Evolutionary conservation across 2,888 invertebrate genomes (phyloP), one percentile per base, ranked within the genome.

Genomic region (Meta bourneti): DNA sequence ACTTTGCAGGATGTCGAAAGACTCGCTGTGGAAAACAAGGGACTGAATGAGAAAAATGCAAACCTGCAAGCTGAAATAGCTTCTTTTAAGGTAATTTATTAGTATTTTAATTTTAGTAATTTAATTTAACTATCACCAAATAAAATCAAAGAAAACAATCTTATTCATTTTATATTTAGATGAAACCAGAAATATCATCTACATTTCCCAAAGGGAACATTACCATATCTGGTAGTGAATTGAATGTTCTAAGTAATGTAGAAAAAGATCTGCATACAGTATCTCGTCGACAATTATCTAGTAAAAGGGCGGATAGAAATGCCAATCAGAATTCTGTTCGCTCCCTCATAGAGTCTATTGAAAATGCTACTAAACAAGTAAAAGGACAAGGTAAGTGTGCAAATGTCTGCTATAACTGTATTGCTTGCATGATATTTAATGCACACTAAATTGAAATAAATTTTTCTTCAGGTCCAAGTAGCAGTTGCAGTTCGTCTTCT

Each of bases 331-430:
- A 98, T 82, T 98, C 98, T 0, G 98, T 98, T 9, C 98, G 98
- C 95, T 97, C 97, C 84, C 95, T 98, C 54, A 98, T 98, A 93
- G 98, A 98, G 94, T 97, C 97, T 94, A 98, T 98, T 91, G 98
- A 98, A 95, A 98, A 97, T 94, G 97, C 97, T 34, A 97, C 97
- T 71, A 94, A 92, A 85, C 93, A 93, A 83, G 92, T 78, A 2
- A 93, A 93, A 89, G 92, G 92, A 69, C 86, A 90, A 81, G 82
- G 83, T 90, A 51, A 34, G 34, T 34, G 34, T 34, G 4, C 34
- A 4, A 34, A 34, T 34, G 34, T 34, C 34, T 70, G 11, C 52
- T 54, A 2, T 19, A 79, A 54, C 9, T 52, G 11, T 54, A 11
- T 61, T 80, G 6, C 34, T 49, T 6, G n/a, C 71, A 34, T 34